Base-by-base conservation (phyloP, 1,140 invertebrate species). In the Drosophila mojavensis region DNA sequence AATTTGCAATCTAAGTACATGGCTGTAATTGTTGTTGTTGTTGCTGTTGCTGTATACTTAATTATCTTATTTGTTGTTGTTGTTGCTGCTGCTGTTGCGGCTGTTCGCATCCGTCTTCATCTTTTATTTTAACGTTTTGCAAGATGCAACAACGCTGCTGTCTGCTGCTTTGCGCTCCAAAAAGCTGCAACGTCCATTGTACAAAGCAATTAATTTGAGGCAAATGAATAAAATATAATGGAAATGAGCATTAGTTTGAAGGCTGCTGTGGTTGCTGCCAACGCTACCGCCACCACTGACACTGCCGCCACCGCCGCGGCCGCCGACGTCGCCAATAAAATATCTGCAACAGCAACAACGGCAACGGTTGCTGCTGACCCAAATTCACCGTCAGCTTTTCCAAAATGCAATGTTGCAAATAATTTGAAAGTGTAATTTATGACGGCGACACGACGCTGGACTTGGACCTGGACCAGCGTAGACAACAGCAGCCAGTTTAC, bases 381-480 rank as follows among this genome's bases (percentile, higher is more conserved):
- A 79, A 77, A 79, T 79, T 73, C 53, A 13, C 48, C 24, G 53
- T 56, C 48, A 64, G 74, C 74, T 79, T 79, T 79, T 79, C 77
- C 63, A 75, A 74, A 73, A 64, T 76, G 68, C 77, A 79, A 73
- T 63, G 48, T 77, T 50, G 74, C 77, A 67, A 79, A 79, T 77
- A 77, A 77, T 79, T 79, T 79, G 77, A 79, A 79, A 79, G 77
- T 77, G 77, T 79, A 73, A 79, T 79, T 79, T 79, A 79, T 79
- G 77, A 79, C 69, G 53, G 77, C 68, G 67, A 73, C 72, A 70
- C 72, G 72, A 70, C 33, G 72, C 66, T 75, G 72, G 72, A 63
- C 71, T 69, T 69, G 58, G 66, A 63, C 66, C 33, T 64, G 66
- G 48, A 68, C 59, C 59, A 41, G 50, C 43, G n/a, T 9, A 17